phyloP scores from a whole-genome alignment of 2,888 invertebrate species.

The Helobdella robusta region DNA sequence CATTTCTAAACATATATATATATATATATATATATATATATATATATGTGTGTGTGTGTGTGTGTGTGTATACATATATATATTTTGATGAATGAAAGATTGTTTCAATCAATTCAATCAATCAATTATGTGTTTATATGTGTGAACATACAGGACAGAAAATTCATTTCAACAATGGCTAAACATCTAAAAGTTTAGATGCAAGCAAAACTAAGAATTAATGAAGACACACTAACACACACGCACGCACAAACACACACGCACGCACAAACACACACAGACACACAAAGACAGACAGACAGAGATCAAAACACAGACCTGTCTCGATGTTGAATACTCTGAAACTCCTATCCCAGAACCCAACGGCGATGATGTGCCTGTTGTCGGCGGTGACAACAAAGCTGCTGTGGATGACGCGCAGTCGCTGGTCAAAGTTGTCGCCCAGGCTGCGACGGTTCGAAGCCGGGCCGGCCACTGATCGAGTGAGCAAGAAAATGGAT shows the following conservation, averaged over 20 bases:
- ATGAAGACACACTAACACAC: not conserved
- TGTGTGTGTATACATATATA: too few species aligned
- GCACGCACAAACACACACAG: not conserved
- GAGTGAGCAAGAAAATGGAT: too few species aligned
- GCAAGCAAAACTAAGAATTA: not conserved
- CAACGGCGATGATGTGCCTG: slow-evolving; percentile 86
- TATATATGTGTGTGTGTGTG: too few species aligned
- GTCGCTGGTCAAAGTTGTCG: slow-evolving; percentile 93
- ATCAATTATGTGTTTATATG: too few species aligned
- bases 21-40: too few species aligned
- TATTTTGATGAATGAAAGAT: not conserved
- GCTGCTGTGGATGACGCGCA: slow-evolving; percentile 82
- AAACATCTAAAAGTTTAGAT: too few species aligned
- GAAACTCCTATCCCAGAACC: slow-evolving; percentile 99
- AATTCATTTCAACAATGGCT: too few species aligned
- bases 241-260: too few species aligned
- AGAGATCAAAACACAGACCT: slow-evolving; percentile 54
- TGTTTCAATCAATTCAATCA: too few species aligned
- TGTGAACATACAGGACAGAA: too few species aligned
- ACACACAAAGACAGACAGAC: not conserved
- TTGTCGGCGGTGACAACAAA: slow-evolving; percentile 97
- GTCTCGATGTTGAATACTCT: slow-evolving; percentile 92
- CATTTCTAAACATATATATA: too few species aligned
- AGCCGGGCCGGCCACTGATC: slow-evolving; percentile 35
- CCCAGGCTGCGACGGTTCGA: slow-evolving; percentile 72